phyloP scores from a whole-genome alignment of 2,113 vertebrate species.

The Haplotaxodon microlepis region DNA sequence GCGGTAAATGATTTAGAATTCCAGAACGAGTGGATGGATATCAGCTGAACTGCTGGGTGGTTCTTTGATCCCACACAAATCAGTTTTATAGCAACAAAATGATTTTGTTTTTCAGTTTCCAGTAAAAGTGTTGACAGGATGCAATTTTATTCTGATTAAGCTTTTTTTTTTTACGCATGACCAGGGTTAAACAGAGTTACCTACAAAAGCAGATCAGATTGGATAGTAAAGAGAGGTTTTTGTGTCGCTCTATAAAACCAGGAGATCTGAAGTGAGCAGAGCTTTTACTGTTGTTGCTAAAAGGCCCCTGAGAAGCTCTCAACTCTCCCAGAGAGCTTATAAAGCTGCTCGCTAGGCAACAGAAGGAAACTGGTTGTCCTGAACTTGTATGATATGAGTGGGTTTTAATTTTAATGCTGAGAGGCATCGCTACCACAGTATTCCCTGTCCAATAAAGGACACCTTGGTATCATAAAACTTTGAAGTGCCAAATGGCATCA shows the following conservation, averaged over 20 bases:
- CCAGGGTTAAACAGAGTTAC: not conserved
- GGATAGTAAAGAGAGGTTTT: not conserved
- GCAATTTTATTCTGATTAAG: not conserved
- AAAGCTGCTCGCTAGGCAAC: not conserved
- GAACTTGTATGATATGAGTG: not conserved
- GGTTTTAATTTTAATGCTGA: not conserved
- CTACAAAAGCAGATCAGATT: not conserved
- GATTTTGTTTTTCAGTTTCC: not conserved
- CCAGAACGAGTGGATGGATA: rapidly evolving
- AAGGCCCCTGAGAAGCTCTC: not conserved
- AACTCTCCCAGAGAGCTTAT: not conserved
- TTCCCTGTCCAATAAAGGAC: not conserved
- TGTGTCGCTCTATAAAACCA: not conserved
- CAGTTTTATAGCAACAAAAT: not conserved
- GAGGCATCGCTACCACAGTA: not conserved
- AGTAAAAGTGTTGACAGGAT: not conserved
- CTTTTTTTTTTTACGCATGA: rapidly evolving
- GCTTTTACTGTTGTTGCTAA: not conserved
- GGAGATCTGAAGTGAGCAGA: not conserved
- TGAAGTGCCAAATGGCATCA: not conserved
- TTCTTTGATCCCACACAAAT: not conserved
- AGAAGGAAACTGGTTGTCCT: not conserved
- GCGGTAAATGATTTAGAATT: not conserved
- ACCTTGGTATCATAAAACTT: not conserved
- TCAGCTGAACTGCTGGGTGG: not conserved